phyloP scores from a whole-genome alignment of 2,797 vertebrate species.

The Rhynchonycteris naso region DNA sequence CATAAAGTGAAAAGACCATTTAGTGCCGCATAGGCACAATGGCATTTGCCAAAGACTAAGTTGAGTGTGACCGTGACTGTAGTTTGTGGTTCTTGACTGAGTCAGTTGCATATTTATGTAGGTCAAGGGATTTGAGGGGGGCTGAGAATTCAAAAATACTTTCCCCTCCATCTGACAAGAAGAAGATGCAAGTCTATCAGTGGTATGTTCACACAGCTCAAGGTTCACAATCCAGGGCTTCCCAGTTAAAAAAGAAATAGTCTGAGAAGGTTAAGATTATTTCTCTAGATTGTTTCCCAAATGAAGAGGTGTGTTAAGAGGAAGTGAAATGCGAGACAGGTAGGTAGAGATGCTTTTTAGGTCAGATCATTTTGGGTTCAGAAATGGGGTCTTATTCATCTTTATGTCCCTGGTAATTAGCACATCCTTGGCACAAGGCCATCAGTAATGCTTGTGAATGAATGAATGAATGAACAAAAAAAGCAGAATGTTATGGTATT shows the following conservation, averaged over 20 bases:
- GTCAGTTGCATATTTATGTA: not conserved
- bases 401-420: not conserved
- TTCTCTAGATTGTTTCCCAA: not conserved
- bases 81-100: not conserved
- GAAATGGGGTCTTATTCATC: not conserved
- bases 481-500: not conserved
- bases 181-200: not conserved
- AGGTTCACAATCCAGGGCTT: not conserved
- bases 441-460: not conserved
- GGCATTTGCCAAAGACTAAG: not conserved
- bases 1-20: not conserved
- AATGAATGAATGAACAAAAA: too few species aligned
- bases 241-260: not conserved
- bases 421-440: not conserved
- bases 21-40: not conserved
- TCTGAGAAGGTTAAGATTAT: not conserved
- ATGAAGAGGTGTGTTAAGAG: constrained; percentile 2
- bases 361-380: not conserved
- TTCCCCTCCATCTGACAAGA: not conserved
- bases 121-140: not conserved
- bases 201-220: not conserved
- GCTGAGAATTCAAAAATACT: not conserved
- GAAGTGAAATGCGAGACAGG: not conserved
- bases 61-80: not conserved
- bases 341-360: not conserved